Percentiles rank a stretch among this genome's conserved stretches.
phyloP scores from a whole-genome alignment of 2,113 vertebrate genomes.

The Tylochromis polylepis region DNA sequence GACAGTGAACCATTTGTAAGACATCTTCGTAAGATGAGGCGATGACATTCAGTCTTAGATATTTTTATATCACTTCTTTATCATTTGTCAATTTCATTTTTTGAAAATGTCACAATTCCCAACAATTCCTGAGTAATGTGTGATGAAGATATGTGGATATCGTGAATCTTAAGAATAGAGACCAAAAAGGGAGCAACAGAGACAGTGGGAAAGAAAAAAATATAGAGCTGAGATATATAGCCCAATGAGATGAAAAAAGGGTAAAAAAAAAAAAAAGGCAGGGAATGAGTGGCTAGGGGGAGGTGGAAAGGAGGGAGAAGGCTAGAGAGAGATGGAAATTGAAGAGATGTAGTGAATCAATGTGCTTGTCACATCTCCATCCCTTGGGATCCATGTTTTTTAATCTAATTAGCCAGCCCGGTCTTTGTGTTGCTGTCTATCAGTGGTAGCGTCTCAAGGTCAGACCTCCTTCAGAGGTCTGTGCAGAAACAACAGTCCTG shows the following conservation, averaged over 20 bases:
- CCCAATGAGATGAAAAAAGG: slow-evolving; percentile 1
- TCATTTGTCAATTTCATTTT: not conserved
- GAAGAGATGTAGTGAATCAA: slow-evolving; percentile 62
- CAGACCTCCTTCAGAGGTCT: slow-evolving; percentile 61
- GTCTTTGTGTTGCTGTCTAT: slow-evolving; percentile 70
- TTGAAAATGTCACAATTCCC: not conserved
- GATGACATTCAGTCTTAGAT: not conserved
- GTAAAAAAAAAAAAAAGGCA: not conserved
- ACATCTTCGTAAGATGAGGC: not conserved
- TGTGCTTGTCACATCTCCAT: slow-evolving; percentile 67
- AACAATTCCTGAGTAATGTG: not conserved
- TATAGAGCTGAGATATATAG: not conserved
- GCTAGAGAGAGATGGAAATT: slow-evolving; percentile 33
- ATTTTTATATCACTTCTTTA: not conserved
- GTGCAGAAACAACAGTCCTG: slow-evolving; percentile 48
- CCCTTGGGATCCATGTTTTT: slow-evolving; percentile 68
- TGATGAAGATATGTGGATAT: not conserved
- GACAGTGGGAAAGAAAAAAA: not conserved
- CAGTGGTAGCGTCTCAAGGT: slow-evolving; percentile 59
- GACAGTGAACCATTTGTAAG: slow-evolving; percentile 4
- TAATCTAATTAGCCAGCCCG: slow-evolving; percentile 69
- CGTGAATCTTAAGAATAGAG: not conserved
- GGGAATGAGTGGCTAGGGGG: slow-evolving; percentile 14
- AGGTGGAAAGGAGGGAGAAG: slow-evolving; percentile 4
- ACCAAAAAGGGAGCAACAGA: not conserved